Evolutionary conservation across 2,113 vertebrate species (phyloP).

Genomic region (Dunckerocampus dactyliophorus): DNA sequence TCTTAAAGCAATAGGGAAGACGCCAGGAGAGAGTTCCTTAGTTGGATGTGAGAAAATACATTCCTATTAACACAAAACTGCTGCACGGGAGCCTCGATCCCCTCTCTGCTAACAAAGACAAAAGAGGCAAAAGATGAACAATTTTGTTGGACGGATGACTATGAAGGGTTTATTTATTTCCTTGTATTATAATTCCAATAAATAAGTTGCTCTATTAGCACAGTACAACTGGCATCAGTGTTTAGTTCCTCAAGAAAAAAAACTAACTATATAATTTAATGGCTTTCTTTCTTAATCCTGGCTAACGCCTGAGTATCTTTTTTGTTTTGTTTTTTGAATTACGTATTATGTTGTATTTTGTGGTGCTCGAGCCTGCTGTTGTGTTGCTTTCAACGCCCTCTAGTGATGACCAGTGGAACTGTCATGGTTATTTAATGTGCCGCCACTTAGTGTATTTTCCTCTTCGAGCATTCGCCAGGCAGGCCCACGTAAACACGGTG

Average conservation of each 20-base stretch:
- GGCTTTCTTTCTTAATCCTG: slow-evolving; percentile 60
- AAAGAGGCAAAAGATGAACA: slow-evolving; percentile 13
- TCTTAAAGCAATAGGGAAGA: slow-evolving; percentile 65
- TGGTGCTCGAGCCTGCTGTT: slow-evolving; percentile 72
- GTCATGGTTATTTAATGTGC: slow-evolving; percentile 64
- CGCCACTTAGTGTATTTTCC: slow-evolving; percentile 44
- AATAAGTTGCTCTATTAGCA: slow-evolving; percentile 70
- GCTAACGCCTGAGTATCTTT: slow-evolving; percentile 58
- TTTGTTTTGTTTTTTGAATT: neutral
- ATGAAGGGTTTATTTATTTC: slow-evolving; percentile 70
- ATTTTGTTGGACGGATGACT: neutral
- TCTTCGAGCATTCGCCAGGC: slow-evolving; percentile 17
- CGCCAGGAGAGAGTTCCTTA: slow-evolving; percentile 8
- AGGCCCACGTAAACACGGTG: slow-evolving; percentile 17
- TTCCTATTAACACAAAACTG: neutral
- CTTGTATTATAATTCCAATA: slow-evolving; percentile 73
- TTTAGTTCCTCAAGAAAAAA: slow-evolving; percentile 64
- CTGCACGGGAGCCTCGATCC: slow-evolving; percentile 37
- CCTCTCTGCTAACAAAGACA: slow-evolving; percentile 12
- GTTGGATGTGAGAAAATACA: neutral
- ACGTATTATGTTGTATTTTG: slow-evolving; percentile 62
- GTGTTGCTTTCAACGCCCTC: slow-evolving; percentile 77
- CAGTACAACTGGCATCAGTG: slow-evolving; percentile 67
- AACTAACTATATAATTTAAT: slow-evolving; percentile 62
- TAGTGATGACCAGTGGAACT: slow-evolving; percentile 72